These are phyloP conservation scores for Geotrupes spiniger DNA, from an alignment of 2,888 invertebrate species.

Conservation along the genomic window DNA sequence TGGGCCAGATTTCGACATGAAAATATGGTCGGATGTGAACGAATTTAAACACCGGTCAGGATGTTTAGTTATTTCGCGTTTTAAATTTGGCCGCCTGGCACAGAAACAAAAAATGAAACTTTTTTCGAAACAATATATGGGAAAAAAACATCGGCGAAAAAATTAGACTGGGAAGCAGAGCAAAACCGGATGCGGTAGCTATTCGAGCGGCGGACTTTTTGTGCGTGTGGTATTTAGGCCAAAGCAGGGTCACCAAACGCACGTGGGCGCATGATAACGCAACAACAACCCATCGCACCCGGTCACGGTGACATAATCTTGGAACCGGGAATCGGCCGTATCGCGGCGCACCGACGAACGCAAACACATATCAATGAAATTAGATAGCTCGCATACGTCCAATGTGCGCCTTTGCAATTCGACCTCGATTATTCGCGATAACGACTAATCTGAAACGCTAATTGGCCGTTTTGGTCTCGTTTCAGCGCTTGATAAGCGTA, in stretches of 20 bases:
- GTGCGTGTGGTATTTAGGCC: constrained; percentile 25
- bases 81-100: no score
- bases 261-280: constrained; percentile 32
- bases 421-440: constrained; percentile 3
- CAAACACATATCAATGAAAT: not conserved
- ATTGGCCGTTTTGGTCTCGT: no score
- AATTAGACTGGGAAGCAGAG: constrained; percentile 1
- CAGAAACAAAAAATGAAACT: no score
- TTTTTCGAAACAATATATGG: not conserved
- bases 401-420: not conserved
- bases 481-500: no score
- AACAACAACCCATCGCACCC: constrained; percentile 10
- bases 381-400: not conserved
- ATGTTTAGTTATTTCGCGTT: no score
- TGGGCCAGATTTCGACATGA: no score
- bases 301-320: not conserved
- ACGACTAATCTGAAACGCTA: not conserved
- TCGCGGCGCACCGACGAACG: not conserved
- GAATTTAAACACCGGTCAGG: no score
- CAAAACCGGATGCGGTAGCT: constrained; percentile 3
- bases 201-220: constrained; percentile 1
- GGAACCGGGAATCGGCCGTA: not conserved
- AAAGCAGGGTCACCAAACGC: constrained; percentile 31
- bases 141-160: not conserved
- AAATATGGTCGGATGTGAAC: no score